Evolutionary conservation across 2,113 vertebrate species (phyloP), one percentile per base, ranked within the genome.

Genomic region (Eublepharis macularius): DNA sequence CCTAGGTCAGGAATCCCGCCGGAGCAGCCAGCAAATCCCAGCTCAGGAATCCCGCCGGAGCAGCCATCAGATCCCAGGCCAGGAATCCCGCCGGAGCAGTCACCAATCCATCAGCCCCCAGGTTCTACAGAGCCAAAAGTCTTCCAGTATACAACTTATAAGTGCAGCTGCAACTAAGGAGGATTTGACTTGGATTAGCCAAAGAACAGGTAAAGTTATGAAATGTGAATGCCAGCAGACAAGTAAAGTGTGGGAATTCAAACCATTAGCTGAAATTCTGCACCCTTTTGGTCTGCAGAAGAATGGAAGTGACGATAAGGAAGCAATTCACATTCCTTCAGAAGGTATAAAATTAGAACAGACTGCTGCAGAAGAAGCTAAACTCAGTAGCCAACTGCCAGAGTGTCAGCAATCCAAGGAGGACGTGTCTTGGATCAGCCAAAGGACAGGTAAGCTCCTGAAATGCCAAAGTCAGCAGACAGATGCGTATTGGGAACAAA

Each of bases 151-250:
- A 3, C 83, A 72, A 24, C 51, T 68, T 29, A 36, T 43, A 3
- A 72, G 45, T 47, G 66, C 72, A 60, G 19, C 29, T 29, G 66
- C 72, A 79, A 43, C 51, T 6, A 79, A 72, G 32, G 39, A 79
- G n/a, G 29, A 85, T 21, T 1, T 70, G 39, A 57, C 66, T 36
- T 85, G 84, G 84, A 45, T 85, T n/a, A 85, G 63, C 77, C 32
- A 63, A 85, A 79, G 32, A 19, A 80, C 84, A 12, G 84, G 84
- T 1, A 85, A 73, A 72, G 51, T 63, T 11, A 63, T 85, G 84
- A 79, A 85, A 73, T 85, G 84, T 3, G 68, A 85, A 63, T 36
- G 49, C 13, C 84, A 80, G 49, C 84, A 85, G 76, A 85, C 84
- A 34, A 80, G 76, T 36, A 26, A n/a, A 47, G 13, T 43, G 26